Percentiles rank a stretch among this genome's conserved stretches.
These are phyloP conservation scores for Agrotis segetum DNA, from an alignment of 2,888 invertebrate species.

Conservation along the genomic window DNA sequence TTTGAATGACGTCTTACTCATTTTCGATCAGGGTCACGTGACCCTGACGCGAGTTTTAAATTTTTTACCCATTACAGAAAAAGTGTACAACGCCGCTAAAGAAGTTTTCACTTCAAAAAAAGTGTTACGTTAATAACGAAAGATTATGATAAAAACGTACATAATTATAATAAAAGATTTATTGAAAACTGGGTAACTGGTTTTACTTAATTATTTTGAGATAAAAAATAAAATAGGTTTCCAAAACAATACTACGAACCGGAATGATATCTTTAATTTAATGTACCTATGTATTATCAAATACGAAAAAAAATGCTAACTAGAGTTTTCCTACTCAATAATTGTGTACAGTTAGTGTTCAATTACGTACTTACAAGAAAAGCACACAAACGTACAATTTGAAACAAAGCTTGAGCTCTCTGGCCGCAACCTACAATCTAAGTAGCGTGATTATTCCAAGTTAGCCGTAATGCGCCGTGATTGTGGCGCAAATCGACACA, in stretches of 20 bases:
- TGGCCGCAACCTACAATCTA: conserved; percentile 45
- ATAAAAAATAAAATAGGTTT: not conserved
- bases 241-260: not conserved
- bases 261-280: not conserved
- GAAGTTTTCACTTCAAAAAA: too few species aligned
- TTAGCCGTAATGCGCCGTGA: conserved; percentile 55
- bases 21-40: too few species aligned
- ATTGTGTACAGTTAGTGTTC: conserved; percentile 18
- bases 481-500: conserved; percentile 59
- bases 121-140: conserved; percentile 22
- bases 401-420: conserved; percentile 33
- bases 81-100: too few species aligned
- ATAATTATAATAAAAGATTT: not conserved
- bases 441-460: conserved; percentile 57
- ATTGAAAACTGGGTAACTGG: not conserved
- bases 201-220: not conserved
- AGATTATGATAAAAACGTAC: not conserved
- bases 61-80: too few species aligned
- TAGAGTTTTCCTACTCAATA: conserved; percentile 9
- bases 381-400: conserved; percentile 42
- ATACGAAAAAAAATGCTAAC: not conserved
- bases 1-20: too few species aligned
- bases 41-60: too few species aligned
- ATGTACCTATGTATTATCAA: not conserved
- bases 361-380: conserved; percentile 23